These are phyloP conservation scores for Ecliptopera silaceata DNA, from an alignment of 2,888 invertebrate species.

Conservation along the genomic window DNA sequence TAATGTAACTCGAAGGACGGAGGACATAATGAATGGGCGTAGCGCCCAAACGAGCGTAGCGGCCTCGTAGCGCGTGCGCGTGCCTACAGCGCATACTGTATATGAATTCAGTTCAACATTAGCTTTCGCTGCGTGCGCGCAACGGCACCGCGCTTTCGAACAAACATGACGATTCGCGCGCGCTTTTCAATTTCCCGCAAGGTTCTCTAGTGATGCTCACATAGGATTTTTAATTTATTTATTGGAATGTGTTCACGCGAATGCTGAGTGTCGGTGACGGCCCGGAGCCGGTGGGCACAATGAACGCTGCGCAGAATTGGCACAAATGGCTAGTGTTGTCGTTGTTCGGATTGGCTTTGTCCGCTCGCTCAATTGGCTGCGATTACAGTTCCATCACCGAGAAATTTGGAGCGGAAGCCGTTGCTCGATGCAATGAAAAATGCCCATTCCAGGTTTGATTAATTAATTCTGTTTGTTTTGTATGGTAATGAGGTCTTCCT, in stretches of 20 bases:
- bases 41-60: conserved; percentile 65
- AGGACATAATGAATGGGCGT: conserved; percentile 59
- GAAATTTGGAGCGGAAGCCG: conserved; percentile 82
- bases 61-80: conserved; percentile 63
- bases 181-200: conserved; percentile 36
- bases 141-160: conserved; percentile 43
- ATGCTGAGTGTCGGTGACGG: conserved; percentile 56
- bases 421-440: conserved; percentile 78
- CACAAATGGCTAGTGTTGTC: conserved; percentile 81
- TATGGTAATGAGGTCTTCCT: conserved; percentile 22
- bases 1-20: conserved; percentile 49
- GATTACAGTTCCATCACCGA: conserved; percentile 81
- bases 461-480: conserved; percentile 24
- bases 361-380: conserved; percentile 81
- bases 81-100: conserved; percentile 53
- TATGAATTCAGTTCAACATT: conserved; percentile 62
- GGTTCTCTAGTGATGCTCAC: conserved; percentile 27
- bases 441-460: conserved; percentile 78
- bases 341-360: conserved; percentile 82
- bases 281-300: conserved; percentile 58
- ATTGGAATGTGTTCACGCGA: conserved; percentile 50
- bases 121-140: conserved; percentile 74
- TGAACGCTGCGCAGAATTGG: conserved; percentile 78
- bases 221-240: conserved; percentile 20
- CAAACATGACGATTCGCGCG: conserved; percentile 55